Percentiles rank a stretch among this genome's conserved stretches.
phyloP scores from a whole-genome alignment of 2,797 vertebrate genomes.

The Sebastes cheni region DNA sequence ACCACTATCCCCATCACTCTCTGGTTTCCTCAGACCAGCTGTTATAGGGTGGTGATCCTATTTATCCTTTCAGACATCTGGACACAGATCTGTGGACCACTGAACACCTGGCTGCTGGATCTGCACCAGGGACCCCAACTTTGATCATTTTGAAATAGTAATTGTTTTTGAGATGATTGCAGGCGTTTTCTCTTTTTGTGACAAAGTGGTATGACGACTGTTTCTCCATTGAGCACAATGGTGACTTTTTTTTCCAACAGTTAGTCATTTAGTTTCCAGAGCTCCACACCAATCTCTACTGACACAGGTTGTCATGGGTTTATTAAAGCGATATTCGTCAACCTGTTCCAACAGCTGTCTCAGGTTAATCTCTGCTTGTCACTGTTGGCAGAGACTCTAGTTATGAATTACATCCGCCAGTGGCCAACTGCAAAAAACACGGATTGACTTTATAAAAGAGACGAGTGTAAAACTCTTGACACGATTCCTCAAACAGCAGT shows the following conservation, averaged over 20 bases:
- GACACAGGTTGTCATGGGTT: background rate
- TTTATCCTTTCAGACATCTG: conserved; percentile 29
- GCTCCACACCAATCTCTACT: background rate
- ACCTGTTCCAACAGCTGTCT: background rate
- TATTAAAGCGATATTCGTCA: background rate
- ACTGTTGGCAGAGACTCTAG: background rate
- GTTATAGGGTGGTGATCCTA: background rate
- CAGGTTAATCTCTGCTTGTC: background rate
- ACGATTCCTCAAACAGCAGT: background rate
- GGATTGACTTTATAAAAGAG: too few relatives aligned
- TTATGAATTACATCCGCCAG: background rate
- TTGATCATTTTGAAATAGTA: background rate
- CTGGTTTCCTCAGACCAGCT: background rate
- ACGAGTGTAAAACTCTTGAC: background rate
- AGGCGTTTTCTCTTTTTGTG: background rate
- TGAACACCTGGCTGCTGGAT: background rate
- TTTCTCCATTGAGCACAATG: background rate
- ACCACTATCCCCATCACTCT: background rate
- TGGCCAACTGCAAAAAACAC: background rate
- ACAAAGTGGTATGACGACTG: background rate
- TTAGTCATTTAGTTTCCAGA: background rate
- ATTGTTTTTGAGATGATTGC: background rate
- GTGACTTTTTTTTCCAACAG: background rate
- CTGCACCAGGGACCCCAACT: too few relatives aligned
- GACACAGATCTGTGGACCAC: background rate